Evolutionary conservation across 1,140 invertebrate genomes (phyloP), one percentile per base, ranked within the genome.

Genomic region (Bombus waltoni): DNA sequence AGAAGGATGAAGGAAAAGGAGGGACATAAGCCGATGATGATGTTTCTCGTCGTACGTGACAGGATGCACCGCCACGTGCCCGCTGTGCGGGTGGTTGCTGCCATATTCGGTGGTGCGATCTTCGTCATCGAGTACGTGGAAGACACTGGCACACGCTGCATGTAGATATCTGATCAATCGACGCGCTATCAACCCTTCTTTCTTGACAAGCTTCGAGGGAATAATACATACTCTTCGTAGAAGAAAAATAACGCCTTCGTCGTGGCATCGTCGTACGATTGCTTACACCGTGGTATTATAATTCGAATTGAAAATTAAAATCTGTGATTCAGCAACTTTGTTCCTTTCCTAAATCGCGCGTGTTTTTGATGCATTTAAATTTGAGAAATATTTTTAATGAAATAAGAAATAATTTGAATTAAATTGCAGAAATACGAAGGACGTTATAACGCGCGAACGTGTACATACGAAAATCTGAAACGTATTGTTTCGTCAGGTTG

Each of bases 11-110:
- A 57, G 28, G 44, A n/a, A 35, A 68, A 38, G 72, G 47, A 66
- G 28, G 76, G 28, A 40, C 75, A 62, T 77, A 81, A 89, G 57
- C 80, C 71, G 80, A 89, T 71, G 78, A 88, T 65, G 85, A 91
- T 91, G 89, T 91, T 83, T 40, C 78, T 68, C 70, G 76, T 65
- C 28, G 68, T 87, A 91, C 90, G 86, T 91, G 90, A 91, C 90
- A 89, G 88, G 86, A 91, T 89, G 90, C 83, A 32, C 35, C 28
- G 86, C 88, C 90, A 88, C 88, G 90, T 90, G 90, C 88, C 88
- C 53, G 73, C 32, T 77, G 71, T 40, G 59, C 65, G 71, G 76
- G 72, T 88, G 78, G 75, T 47, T 88, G 74, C 35, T 42, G 35
- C 9, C 38, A 40, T 59, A 79, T 28, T 32, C 83, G 78, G 28